Percentiles rank a stretch among this genome's conserved stretches.
phyloP scores from a whole-genome alignment of 1,140 invertebrate genomes.

The Aphelinus certus region DNA sequence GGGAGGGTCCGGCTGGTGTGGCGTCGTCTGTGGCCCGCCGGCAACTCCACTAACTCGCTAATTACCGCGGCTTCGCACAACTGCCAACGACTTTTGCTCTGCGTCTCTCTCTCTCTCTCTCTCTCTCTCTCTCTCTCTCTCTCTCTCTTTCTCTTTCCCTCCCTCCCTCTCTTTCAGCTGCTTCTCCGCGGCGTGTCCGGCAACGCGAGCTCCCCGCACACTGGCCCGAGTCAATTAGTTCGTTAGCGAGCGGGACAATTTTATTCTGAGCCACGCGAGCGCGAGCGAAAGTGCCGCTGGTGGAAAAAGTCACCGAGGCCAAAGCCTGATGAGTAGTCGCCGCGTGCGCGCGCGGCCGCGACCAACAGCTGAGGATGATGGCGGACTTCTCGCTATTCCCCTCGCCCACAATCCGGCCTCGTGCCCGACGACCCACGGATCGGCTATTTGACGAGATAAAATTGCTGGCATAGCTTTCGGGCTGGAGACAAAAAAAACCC shows the following conservation, averaged over 20 bases:
- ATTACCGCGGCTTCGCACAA: neutral
- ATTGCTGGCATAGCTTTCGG: neutral
- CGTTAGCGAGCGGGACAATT: conserved; percentile 36
- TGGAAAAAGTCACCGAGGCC: neutral
- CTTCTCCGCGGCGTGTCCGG: neutral
- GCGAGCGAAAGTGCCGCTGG: too few relatives aligned
- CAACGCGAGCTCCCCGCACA: neutral
- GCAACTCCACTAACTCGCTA: conserved; percentile 1
- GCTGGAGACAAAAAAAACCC: neutral
- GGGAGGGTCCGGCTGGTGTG: neutral
- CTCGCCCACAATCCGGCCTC: too few relatives aligned
- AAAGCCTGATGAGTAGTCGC: too few relatives aligned
- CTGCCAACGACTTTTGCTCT: too few relatives aligned
- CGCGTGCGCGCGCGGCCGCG: too few relatives aligned
- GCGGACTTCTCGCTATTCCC: too few relatives aligned
- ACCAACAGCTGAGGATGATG: too few relatives aligned
- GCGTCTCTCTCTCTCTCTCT: too few relatives aligned
- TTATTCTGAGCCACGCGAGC: conserved; percentile 29
- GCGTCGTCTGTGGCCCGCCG: neutral
- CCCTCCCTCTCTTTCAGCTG: neutral
- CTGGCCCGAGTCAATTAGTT: conserved; percentile 41
- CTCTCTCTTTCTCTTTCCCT: too few relatives aligned
- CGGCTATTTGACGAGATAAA: neutral
- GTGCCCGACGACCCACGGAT: neutral
- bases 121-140: too few relatives aligned